Evolutionary conservation across 1,140 invertebrate genomes (phyloP), one percentile per base, ranked within the genome.

Genomic region (Drosophila lini): DNA sequence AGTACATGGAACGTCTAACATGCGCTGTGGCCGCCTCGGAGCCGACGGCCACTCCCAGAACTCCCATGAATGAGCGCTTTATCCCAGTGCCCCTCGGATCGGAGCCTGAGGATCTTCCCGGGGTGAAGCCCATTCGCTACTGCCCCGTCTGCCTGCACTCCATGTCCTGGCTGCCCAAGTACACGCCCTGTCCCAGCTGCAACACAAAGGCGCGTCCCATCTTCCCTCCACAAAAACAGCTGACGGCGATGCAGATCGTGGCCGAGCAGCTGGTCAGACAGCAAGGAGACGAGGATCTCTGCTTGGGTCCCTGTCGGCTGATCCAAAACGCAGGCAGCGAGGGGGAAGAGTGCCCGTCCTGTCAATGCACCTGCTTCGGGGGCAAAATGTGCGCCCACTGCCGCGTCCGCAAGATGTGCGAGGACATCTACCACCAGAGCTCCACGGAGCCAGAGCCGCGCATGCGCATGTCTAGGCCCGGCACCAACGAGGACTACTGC

Each of bases 111-210:
- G 47, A 47, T 4, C 38, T 64, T 2, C 48, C 48, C 2, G 63
- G 50, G 8, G 55, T 84, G 3, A 80, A 81, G 3, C 69, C 80
- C 1, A 60, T 65, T 19, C 81, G 85, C 0, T 81, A 65, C 59
- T 90, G 85, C 19, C 85, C 85, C 11, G n/a, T 85, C n/a, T 90
- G 85, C 48, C 28, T 85, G 41, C 61, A 22, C 34, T 34, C 74
- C 1, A 80, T 90, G 75, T 90, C 85, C 2, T 90, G 85, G 85
- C 41, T 90, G 55, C 85, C 85, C 7, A 90, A 74, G 22, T 90
- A 64, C 25, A 55, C 65, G 3, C 15, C 32, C 7, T 90, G 85
- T 42, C 81, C 78, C 13, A 56, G 13, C 1, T 90, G 85, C 42
- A 79, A 82, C 0, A 60, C 74, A 1, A 80, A 78, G 11, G n/a